Percentiles rank a stretch among this genome's conserved stretches.
These are phyloP conservation scores for Cataglyphis livida DNA, from an alignment of 2,888 invertebrate genomes.

Conservation along the genomic window DNA sequence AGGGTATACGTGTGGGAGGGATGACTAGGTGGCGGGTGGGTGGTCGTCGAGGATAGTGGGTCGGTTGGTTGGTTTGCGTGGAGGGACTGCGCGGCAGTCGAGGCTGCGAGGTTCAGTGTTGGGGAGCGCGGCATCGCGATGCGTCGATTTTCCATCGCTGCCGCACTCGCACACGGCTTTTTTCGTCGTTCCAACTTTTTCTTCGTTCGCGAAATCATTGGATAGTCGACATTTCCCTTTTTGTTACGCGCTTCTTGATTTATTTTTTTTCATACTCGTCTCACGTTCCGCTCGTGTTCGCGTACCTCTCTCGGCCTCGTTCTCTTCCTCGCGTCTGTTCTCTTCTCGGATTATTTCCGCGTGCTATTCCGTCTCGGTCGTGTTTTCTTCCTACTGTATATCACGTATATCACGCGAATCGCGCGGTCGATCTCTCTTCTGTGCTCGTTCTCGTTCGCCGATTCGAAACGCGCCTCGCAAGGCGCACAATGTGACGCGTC, in stretches of 20 bases:
- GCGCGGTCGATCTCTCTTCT: not conserved
- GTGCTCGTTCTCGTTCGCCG: not conserved
- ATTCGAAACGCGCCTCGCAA: slow-evolving; percentile 27
- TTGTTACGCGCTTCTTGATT: not conserved
- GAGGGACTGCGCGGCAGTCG: slow-evolving; percentile 85
- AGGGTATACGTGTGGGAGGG: slow-evolving; percentile 67
- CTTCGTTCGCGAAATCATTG: slow-evolving; percentile 38
- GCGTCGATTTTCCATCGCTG: slow-evolving; percentile 82
- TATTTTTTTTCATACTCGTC: not conserved
- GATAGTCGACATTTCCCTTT: slow-evolving; percentile 54
- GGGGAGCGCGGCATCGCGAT: slow-evolving; percentile 84
- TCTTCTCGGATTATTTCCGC: slow-evolving; percentile 5
- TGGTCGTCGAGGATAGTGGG: slow-evolving; percentile 76
- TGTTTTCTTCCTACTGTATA: not conserved
- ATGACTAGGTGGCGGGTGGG: slow-evolving; percentile 70
- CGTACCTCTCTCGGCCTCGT: slow-evolving; percentile 36
- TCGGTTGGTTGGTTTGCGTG: slow-evolving; percentile 84
- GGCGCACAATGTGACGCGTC: slow-evolving; percentile 48
- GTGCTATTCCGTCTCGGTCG: not conserved
- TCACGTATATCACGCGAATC: not conserved
- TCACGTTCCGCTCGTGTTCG: not conserved
- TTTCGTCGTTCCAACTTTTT: slow-evolving; percentile 63
- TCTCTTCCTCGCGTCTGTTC: slow-evolving; percentile 10
- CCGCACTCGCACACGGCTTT: slow-evolving; percentile 77
- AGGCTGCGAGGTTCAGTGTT: slow-evolving; percentile 86